phyloP scores from a whole-genome alignment of 2,888 invertebrate genomes.

The Ctena decussata region DNA sequence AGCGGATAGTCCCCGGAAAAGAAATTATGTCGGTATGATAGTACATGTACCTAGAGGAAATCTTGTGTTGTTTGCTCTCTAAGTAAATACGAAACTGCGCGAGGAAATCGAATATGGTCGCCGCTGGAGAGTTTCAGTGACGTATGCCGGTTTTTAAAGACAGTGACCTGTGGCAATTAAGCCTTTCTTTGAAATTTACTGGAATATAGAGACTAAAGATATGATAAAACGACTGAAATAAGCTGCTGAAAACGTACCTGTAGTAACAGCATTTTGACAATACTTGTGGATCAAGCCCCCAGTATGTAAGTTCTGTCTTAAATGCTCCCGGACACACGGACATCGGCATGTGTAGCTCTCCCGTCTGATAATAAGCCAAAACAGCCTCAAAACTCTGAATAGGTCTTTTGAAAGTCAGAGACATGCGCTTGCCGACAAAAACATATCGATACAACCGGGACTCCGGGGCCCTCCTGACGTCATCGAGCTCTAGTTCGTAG shows the following conservation, averaged over 20 bases:
- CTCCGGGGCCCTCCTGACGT: constrained; percentile 50
- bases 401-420: constrained; percentile 54
- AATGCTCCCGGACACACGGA: constrained; percentile 62
- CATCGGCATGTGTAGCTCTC: constrained; percentile 64
- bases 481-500: constrained; percentile 52
- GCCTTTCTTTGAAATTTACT: too few relatives aligned
- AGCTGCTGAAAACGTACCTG: constrained; percentile 57
- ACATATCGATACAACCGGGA: constrained; percentile 40
- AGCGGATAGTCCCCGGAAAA: too few relatives aligned
- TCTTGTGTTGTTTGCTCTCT: too few relatives aligned
- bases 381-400: constrained; percentile 63
- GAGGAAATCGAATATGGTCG: too few relatives aligned
- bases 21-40: too few relatives aligned
- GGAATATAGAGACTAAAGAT: too few relatives aligned
- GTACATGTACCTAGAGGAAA: too few relatives aligned
- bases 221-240: too few relatives aligned
- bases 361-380: constrained; percentile 63
- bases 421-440: constrained; percentile 30
- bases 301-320: constrained; percentile 61
- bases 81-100: too few relatives aligned
- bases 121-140: too few relatives aligned
- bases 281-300: constrained; percentile 62
- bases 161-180: too few relatives aligned
- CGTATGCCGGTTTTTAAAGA: too few relatives aligned
- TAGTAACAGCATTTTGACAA: constrained; percentile 68